These are phyloP conservation scores for Aricia agestis DNA, from an alignment of 1,140 invertebrate species.

Conservation along the genomic window DNA sequence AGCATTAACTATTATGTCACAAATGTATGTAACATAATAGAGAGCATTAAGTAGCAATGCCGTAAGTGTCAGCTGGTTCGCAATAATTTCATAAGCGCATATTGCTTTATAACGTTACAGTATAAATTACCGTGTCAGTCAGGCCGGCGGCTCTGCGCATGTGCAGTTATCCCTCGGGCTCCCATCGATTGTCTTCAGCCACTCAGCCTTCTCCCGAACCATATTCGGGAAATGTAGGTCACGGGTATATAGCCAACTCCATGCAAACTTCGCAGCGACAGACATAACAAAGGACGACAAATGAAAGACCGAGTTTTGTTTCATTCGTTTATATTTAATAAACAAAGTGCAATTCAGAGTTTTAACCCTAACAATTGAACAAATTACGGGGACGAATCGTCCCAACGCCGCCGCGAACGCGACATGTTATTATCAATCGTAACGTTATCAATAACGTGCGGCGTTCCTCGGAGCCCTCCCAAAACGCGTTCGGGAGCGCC, in stretches of 20 bases:
- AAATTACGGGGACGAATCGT: constrained; percentile 62
- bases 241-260: constrained; percentile 27
- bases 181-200: constrained; percentile 65
- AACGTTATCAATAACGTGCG: constrained; percentile 23
- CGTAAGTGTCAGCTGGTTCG: constrained; percentile 9
- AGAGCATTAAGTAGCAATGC: constrained; percentile 5
- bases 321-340: constrained; percentile 76
- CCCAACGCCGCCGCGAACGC: constrained; percentile 48
- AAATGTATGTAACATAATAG: too few relatives aligned
- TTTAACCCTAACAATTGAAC: constrained; percentile 75
- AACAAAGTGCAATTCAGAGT: constrained; percentile 75
- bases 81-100: constrained; percentile 12
- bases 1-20: too few relatives aligned
- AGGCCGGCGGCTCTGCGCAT: constrained; percentile 46
- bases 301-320: constrained; percentile 50
- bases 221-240: constrained; percentile 56
- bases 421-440: constrained; percentile 39
- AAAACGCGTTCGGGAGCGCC: constrained; percentile 24
- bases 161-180: constrained; percentile 69
- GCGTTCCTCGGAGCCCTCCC: constrained; percentile 12
- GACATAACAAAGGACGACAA: constrained; percentile 27
- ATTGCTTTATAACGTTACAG: constrained; percentile 4
- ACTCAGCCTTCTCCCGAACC: constrained; percentile 39
- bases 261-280: background rate
- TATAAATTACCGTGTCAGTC: background rate